Evolutionary conservation across 2,797 vertebrate species (phyloP).

Genomic region (Esox masquinongy): DNA sequence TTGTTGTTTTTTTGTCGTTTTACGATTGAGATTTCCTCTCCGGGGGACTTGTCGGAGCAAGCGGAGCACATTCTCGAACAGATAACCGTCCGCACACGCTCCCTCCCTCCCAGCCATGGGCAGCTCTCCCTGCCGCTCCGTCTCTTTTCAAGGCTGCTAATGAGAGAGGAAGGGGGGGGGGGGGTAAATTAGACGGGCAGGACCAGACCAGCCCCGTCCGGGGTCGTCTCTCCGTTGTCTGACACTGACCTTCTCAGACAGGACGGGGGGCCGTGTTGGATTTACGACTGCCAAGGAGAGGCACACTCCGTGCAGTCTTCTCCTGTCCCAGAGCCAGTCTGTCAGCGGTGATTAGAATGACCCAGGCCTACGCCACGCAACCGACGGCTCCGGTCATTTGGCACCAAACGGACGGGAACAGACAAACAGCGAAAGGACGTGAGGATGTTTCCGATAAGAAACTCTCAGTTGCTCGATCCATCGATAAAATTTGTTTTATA

Average conservation of each 20-base stretch:
- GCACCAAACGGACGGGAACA: not conserved
- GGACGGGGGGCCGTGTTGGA: constrained; percentile 56
- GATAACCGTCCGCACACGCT: constrained; percentile 24
- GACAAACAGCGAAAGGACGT: not conserved
- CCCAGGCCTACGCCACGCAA: not conserved
- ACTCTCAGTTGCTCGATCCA: not conserved
- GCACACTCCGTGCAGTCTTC: not conserved
- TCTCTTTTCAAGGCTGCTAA: constrained; percentile 36
- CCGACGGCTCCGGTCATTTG: not conserved
- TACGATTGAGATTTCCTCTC: constrained; percentile 28
- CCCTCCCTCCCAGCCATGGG: constrained; percentile 23
- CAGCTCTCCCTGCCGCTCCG: not conserved
- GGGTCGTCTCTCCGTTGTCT: constrained; percentile 50
- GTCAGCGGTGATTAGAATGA: not conserved
- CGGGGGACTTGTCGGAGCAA: constrained; percentile 47
- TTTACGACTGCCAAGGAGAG: constrained; percentile 52
- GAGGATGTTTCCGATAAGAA: not conserved
- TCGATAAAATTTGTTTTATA: not conserved
- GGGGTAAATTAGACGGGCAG: constrained; percentile 67
- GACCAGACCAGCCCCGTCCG: constrained; percentile 67
- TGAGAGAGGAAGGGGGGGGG: constrained; percentile 54
- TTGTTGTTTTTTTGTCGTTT: constrained; percentile 28
- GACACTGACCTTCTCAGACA: constrained; percentile 66
- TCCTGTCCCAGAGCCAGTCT: not conserved
- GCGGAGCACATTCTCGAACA: constrained; percentile 45